A percentile compares a stretch with the other conserved stretches of the same genome.
phyloP scores from a whole-genome alignment of 2,113 vertebrate species.

The Prolemur simus region DNA sequence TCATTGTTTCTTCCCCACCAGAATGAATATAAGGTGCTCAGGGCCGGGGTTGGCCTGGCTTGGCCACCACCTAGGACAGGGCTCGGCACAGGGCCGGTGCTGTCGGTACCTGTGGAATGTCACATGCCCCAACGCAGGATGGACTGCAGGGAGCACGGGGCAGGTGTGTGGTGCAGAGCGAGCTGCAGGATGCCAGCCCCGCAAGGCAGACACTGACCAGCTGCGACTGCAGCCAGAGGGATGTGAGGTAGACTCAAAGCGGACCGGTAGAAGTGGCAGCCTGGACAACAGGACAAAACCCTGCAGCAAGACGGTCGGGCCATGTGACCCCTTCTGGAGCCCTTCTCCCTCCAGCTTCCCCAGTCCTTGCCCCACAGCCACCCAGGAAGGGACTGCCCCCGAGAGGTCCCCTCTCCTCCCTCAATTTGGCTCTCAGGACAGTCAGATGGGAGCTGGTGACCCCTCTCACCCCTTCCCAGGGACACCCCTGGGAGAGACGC shows the following conservation, averaged over 20 bases:
- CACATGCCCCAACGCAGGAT: not conserved
- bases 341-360: not conserved
- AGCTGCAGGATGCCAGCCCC: not conserved
- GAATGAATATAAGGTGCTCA: accelerated
- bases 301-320: not conserved
- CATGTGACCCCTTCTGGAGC: accelerated
- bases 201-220: accelerated
- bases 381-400: not conserved
- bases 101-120: accelerated
- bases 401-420: not conserved
- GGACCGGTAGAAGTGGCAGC: accelerated
- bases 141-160: too few relatives aligned
- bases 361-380: not conserved
- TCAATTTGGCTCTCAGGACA: not conserved
- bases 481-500: not conserved
- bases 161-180: accelerated
- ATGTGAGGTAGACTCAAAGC: not conserved
- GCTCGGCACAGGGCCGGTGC: not conserved
- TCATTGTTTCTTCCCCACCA: not conserved
- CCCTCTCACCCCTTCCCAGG: not conserved
- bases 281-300: not conserved
- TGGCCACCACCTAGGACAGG: accelerated
- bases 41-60: not conserved
- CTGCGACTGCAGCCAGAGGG: not conserved
- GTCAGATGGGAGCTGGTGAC: not conserved